These are phyloP conservation scores for Pluvianellus socialis DNA, from an alignment of 2,113 vertebrate genomes.

Conservation along the genomic window DNA sequence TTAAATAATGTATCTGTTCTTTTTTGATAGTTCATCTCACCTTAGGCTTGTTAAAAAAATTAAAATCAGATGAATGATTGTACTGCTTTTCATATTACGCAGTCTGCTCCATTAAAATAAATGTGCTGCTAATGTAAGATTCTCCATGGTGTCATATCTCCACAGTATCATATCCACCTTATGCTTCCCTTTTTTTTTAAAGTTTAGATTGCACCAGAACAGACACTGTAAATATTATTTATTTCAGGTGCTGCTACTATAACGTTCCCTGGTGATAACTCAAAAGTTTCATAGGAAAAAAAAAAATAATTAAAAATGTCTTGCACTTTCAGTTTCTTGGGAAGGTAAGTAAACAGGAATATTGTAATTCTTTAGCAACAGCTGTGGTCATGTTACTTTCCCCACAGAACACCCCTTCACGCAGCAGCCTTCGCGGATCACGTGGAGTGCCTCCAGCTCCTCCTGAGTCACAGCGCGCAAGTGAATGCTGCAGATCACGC, in stretches of 20 bases:
- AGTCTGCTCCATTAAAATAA: not conserved
- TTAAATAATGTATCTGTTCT: not conserved
- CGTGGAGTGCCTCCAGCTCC: conserved; percentile 89
- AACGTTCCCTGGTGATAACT: not conserved
- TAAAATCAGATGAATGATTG: not conserved
- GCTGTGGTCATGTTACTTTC: not conserved
- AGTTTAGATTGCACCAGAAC: not conserved
- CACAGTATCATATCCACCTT: not conserved
- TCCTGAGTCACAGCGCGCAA: conserved; percentile 85
- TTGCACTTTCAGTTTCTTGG: not conserved
- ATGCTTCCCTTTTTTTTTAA: not conserved
- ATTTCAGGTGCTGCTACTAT: not conserved
- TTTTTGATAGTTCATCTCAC: not conserved
- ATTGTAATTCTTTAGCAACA: not conserved
- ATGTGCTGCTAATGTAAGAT: not conserved
- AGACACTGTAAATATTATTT: not conserved
- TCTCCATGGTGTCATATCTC: not conserved
- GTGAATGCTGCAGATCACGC: conserved; percentile 81
- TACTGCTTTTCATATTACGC: not conserved
- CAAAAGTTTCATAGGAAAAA: not conserved
- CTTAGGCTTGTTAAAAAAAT: not conserved
- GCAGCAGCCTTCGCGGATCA: conserved; percentile 91
- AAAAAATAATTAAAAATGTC: no score
- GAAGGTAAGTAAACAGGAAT: not conserved
- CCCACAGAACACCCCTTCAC: conserved; percentile 88